A percentile compares a stretch with the other conserved stretches of the same genome.
Evolutionary conservation across 2,113 vertebrate genomes (phyloP).

Genomic region (Edolisoma coerulescens): DNA sequence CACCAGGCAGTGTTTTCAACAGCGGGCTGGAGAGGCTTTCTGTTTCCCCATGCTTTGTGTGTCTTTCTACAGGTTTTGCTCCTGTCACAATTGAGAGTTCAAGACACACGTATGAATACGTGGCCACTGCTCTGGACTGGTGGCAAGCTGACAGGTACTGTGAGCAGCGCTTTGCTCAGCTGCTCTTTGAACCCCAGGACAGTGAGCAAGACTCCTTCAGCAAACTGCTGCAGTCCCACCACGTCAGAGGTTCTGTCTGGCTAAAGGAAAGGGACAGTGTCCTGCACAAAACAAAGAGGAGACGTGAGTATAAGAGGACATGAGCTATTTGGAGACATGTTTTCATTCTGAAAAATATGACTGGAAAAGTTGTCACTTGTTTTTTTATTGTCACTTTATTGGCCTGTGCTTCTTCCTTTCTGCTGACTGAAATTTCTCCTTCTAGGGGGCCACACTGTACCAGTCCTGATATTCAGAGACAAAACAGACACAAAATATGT

Average conservation of each 20-base stretch:
- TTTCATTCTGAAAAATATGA: background rate
- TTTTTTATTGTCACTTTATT: background rate
- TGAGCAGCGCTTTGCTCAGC: slow-evolving; percentile 73
- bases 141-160: slow-evolving; percentile 78
- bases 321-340: background rate
- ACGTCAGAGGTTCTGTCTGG: slow-evolving; percentile 71
- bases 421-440: background rate
- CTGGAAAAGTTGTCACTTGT: background rate
- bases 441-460: slow-evolving; percentile 34
- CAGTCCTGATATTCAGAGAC: slow-evolving; percentile 74
- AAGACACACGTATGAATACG: slow-evolving; percentile 68
- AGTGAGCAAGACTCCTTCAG: background rate
- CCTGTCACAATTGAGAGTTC: slow-evolving; percentile 57
- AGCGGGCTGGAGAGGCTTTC: background rate
- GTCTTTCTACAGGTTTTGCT: slow-evolving; percentile 39
- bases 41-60: background rate
- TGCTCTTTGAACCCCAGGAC: slow-evolving; percentile 42
- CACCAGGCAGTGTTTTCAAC: background rate
- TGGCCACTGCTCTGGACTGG: slow-evolving; percentile 74
- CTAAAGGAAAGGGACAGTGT: slow-evolving; percentile 33
- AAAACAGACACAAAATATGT: slow-evolving; percentile 76
- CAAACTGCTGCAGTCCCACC: slow-evolving; percentile 56
- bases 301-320: slow-evolving; percentile 46
- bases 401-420: background rate
- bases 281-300: background rate